Evolutionary conservation across 2,888 invertebrate species (phyloP), one percentile per base, ranked within the genome.

Genomic region (Bugula neritina): DNA sequence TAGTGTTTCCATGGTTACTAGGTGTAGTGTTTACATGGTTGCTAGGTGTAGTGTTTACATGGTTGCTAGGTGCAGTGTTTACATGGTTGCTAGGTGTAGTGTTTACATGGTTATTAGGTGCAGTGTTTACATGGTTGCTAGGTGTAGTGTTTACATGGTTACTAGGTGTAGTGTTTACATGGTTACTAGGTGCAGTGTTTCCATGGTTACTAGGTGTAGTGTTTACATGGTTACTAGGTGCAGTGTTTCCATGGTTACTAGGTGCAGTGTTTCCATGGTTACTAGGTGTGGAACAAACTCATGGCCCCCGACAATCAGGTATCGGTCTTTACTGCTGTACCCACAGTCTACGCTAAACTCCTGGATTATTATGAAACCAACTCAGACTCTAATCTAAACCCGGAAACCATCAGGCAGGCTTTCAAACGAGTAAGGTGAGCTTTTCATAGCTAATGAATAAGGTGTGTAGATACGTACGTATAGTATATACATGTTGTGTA

Each of bases 251-350:
- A 90, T 77, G 86, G 89, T 1, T 86, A 87, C 71, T 84, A 86
- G 74, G 91, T 92, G 0, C 92, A 10, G 92, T 92, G 25, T 25
- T 5, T 27, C 10, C 23, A 10, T 21, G 57, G 3, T 57, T 54
- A 43, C 55, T 73, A 84, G 84, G 79, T 80, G 1, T 84, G 84
- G 84, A 73, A 77, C n/a, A 71, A 74, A 35, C 74, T 84, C 63
- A 72, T 82, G 29, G 77, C 77, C n/a, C 74, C 77, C 21, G 75
- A 89, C 25, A 87, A 88, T 35, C 86, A 89, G 63, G 87, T 91
- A 27, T 91, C 90, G 55, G 87, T 92, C 71, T 91, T 92, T 80
- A 92, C 93, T 89, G 94, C 91, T n/a, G 94, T 94, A 54, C 94
- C 95, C 0, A 92, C 93, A 0, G 91, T 93, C 81, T 95, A 93